Conservation (phyloP, 2,888 invertebrate genomes). For the Anaspis maculata region DNA sequence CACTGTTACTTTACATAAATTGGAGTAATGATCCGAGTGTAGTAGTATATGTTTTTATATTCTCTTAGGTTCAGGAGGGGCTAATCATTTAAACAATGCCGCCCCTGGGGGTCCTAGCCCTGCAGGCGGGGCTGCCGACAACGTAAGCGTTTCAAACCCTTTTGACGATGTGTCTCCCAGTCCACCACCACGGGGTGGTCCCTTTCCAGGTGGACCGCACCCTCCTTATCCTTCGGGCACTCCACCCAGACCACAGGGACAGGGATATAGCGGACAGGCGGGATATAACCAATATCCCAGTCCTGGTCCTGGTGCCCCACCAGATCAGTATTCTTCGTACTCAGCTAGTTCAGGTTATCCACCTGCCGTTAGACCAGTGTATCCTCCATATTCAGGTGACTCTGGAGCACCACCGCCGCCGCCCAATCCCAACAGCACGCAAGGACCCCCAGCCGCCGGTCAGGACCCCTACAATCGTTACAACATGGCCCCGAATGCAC, state of each 20-base stretch:
- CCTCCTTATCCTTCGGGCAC: constrained; percentile 41
- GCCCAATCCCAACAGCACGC: constrained; percentile 28
- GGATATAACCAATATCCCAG: constrained; percentile 62
- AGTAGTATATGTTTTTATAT: constrained; percentile 8
- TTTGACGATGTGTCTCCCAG: constrained; percentile 69
- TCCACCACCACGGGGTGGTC: constrained; percentile 37
- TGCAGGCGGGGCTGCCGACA: constrained; percentile 52
- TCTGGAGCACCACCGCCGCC: constrained; percentile 26
- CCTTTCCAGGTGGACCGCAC: constrained; percentile 39
- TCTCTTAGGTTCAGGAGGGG: constrained; percentile 35
- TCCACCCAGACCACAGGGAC: constrained; percentile 38
- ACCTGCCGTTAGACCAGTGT: constrained; percentile 66
- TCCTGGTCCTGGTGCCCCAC: constrained; percentile 45
- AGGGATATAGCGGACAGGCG: constrained; percentile 47
- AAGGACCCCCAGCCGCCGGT: constrained; percentile 29
- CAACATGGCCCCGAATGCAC: constrained; percentile 29
- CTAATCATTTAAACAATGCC: constrained; percentile 41
- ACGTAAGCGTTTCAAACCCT: constrained; percentile 79
- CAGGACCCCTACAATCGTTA: constrained; percentile 41
- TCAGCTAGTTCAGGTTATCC: constrained; percentile 46
- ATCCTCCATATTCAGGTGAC: constrained; percentile 63
- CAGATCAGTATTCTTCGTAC: constrained; percentile 52
- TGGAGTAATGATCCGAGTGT: neutral
- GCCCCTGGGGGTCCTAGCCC: constrained; percentile 40
- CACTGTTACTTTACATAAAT: no score